Percentiles rank a stretch among this genome's conserved stretches.
Evolutionary conservation across 2,888 invertebrate species (phyloP).

Genomic region (Microdon myrmicae): DNA sequence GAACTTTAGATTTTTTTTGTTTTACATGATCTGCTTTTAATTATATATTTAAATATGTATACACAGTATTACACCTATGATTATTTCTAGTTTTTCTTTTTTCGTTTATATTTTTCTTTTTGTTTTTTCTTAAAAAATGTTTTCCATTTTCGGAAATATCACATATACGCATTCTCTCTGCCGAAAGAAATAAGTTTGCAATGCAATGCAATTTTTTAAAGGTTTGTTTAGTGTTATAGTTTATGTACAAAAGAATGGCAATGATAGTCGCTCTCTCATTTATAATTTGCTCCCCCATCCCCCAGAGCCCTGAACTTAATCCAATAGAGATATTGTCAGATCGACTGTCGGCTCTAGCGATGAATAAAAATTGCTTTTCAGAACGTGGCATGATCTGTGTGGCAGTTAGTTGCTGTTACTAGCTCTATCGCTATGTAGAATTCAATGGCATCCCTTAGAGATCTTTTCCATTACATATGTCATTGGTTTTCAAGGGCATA

Average conservation of each 20-base stretch:
- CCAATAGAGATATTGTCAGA: constrained; percentile 2
- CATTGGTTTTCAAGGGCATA: no score
- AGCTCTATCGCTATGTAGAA: no score
- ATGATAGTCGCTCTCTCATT: constrained; percentile 42
- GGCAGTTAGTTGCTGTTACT: constrained; percentile 49
- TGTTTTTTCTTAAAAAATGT: constrained; percentile 12
- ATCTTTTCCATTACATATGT: no score
- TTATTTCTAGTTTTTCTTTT: constrained; percentile 5
- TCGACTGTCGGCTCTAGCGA: constrained; percentile 10
- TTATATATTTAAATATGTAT: no score
- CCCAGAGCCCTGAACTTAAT: not conserved
- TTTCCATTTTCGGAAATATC: constrained; percentile 45
- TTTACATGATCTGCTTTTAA: no score
- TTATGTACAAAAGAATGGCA: constrained; percentile 51
- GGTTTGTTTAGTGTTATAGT: no score
- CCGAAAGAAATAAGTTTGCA: constrained; percentile 33
- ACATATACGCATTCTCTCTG: constrained; percentile 44
- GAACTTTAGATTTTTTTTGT: constrained; percentile 23
- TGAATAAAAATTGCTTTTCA: constrained; percentile 24
- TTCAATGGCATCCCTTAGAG: no score
- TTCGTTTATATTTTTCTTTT: constrained; percentile 14
- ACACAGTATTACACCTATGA: no score
- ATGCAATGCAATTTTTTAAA: constrained; percentile 40
- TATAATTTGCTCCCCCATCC: constrained; percentile 4
- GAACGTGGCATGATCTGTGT: constrained; percentile 44